These are phyloP conservation scores for Eriosoma lanigerum DNA, from an alignment of 1,140 invertebrate genomes.

Conservation along the genomic window DNA sequence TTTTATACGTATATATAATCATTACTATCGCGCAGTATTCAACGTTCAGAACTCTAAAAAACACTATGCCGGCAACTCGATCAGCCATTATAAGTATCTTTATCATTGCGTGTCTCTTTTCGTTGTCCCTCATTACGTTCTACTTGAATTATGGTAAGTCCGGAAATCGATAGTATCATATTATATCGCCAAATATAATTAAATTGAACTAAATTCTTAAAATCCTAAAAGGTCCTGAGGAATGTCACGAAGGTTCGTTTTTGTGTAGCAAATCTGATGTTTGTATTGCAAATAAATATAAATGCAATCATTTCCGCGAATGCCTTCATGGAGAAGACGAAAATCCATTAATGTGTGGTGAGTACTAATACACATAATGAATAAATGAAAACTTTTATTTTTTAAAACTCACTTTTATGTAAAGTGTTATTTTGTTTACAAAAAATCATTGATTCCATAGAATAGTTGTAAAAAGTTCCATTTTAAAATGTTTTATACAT, in stretches of 20 bases:
- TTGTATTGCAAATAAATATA: constrained; percentile 68
- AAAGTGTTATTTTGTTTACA: too few species aligned
- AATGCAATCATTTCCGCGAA: constrained; percentile 68
- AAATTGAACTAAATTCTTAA: not conserved
- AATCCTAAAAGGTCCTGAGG: constrained; percentile 53
- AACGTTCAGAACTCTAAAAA: not conserved
- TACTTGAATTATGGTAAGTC: constrained; percentile 21
- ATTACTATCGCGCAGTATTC: not conserved
- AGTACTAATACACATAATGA: not conserved
- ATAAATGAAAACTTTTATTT: too few species aligned
- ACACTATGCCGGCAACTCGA: constrained; percentile 4
- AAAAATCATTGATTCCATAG: too few species aligned
- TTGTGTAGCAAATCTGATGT: constrained; percentile 68
- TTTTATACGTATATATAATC: too few species aligned
- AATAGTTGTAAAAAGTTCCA: too few species aligned
- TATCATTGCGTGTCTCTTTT: constrained; percentile 1
- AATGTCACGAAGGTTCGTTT: constrained; percentile 69
- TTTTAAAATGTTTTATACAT: too few species aligned
- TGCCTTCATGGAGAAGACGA: constrained; percentile 73
- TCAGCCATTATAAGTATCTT: constrained; percentile 27
- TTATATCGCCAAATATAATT: too few species aligned
- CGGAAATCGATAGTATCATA: not conserved
- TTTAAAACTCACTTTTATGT: too few species aligned
- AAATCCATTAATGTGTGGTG: constrained; percentile 57
- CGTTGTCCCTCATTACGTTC: not conserved